phyloP scores from a whole-genome alignment of 2,113 vertebrate species.

The Neogobius melanostomus region DNA sequence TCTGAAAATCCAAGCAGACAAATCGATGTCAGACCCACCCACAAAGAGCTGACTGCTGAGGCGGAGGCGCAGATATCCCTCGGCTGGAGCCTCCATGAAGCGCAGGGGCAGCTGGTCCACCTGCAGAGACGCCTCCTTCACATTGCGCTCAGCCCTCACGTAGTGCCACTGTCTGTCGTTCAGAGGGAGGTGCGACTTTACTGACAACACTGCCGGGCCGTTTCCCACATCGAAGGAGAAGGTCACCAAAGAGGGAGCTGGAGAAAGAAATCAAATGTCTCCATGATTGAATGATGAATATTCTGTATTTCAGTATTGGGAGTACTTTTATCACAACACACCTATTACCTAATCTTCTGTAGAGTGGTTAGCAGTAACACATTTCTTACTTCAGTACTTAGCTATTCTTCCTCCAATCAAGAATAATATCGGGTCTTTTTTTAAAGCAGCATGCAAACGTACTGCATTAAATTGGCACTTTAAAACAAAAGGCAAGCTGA shows the following conservation, averaged over 20 bases:
- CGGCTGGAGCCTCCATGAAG: conserved; percentile 79
- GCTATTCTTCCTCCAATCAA: too few species aligned
- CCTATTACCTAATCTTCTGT: too few species aligned
- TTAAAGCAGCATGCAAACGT: too few species aligned
- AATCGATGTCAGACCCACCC: conserved; percentile 77
- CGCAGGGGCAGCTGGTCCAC: conserved; percentile 88
- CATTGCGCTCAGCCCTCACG: conserved; percentile 86
- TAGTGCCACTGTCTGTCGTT: conserved; percentile 98
- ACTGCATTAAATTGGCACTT: too few species aligned
- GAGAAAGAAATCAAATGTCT: not conserved
- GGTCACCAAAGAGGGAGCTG: conserved; percentile 87
- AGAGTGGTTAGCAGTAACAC: too few species aligned
- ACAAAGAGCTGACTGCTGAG: conserved; percentile 93
- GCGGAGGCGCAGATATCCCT: conserved; percentile 86
- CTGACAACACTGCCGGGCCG: conserved; percentile 80
- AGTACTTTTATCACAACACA: too few species aligned
- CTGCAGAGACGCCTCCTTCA: conserved; percentile 89
- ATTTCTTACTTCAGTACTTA: too few species aligned
- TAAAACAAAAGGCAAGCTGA: too few species aligned
- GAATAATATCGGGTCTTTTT: too few species aligned
- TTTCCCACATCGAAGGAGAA: conserved; percentile 93
- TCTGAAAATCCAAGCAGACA: not conserved
- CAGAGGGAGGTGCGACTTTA: conserved; percentile 84
- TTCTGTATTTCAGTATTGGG: too few species aligned
- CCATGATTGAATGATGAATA: too few species aligned